Base-by-base conservation (phyloP, 2,888 invertebrate species). In the Oxystoma pomonae region DNA sequence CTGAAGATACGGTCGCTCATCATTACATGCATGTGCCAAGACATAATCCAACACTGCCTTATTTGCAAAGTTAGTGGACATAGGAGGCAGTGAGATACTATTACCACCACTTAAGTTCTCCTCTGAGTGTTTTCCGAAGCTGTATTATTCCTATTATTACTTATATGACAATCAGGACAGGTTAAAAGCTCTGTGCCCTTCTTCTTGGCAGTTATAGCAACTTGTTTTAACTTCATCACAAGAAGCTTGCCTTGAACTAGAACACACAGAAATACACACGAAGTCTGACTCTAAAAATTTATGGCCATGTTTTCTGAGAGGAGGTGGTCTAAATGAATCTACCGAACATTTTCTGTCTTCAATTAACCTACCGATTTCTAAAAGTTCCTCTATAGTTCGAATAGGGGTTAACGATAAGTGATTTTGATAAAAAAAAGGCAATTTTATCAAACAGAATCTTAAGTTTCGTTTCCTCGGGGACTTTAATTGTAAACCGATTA, bases 1-100 rank as follows among this genome's bases (percentile, higher is more conserved):
- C 18, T 57, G 20, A 16, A 57, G n/a, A 19, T 20, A 57, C 5
- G 57, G 5, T 20, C 57, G n/a, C 57, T 57, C 20, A 57, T 57
- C 57, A 9, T 20, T 20, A 20, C 18, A 9, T 21, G 21, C 57
- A 20, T 57, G 57, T 21, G 20, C 5, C 5, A 57, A 12, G n/a
- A 57, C 20, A 57, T 57, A 57, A 18, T 53, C 55, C 9, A 53
- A n/a, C 3, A 53, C 12, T 35, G 35, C 35, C 35, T 35, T 35
- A 35, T 35, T 35, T 7, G 35, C 5, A 53, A 53, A 18, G 16
- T 53, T 53, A 9, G 18, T 18, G 55, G 55, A 9, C 5, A 12
- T 35, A 35, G 35, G 12, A 35, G 35, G 35, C 12, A 35, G 12
- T 3, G 35, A 35, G 35, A 35, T 7, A 35, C 35, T 35, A 35